Percentiles rank a stretch among this genome's conserved stretches.
Conservation (phyloP, 2,888 invertebrate species). For the Cosmia trapezina region DNA sequence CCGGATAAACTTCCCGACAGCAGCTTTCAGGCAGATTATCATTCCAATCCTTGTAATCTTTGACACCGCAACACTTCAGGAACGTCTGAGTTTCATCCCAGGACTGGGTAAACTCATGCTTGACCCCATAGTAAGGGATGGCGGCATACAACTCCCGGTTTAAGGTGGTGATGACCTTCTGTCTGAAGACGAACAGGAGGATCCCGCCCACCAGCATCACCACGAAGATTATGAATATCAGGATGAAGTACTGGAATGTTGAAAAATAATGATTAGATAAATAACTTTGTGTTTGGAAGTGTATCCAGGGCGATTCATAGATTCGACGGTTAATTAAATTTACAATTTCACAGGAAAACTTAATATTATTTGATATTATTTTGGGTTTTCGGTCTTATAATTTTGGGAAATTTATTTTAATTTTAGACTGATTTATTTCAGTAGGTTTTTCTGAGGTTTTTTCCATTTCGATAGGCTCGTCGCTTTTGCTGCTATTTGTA, state of each 20-base stretch:
- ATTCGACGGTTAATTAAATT: neutral
- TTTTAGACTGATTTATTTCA: too few relatives aligned
- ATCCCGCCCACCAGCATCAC: constrained; percentile 97
- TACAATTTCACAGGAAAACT: neutral
- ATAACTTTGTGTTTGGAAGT: neutral
- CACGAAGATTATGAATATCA: constrained; percentile 96
- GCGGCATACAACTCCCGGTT: constrained; percentile 95
- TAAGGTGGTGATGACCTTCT: constrained; percentile 94
- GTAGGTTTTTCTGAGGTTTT: too few relatives aligned
- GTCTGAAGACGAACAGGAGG: constrained; percentile 96
- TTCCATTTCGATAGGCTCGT: too few relatives aligned
- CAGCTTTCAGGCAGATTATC: constrained; percentile 94
- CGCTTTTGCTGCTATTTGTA: too few relatives aligned
- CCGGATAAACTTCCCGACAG: constrained; percentile 92
- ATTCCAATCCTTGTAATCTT: constrained; percentile 94
- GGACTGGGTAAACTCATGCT: constrained; percentile 93
- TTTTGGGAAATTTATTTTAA: too few relatives aligned
- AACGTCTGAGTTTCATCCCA: constrained; percentile 97
- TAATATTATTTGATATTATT: too few relatives aligned
- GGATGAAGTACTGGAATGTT: constrained; percentile 95
- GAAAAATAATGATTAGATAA: constrained; percentile 3
- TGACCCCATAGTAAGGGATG: constrained; percentile 93
- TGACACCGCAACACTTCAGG: constrained; percentile 96
- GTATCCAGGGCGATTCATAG: neutral
- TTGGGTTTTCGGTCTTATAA: too few relatives aligned